Evolutionary conservation across 2,797 vertebrate species (phyloP).

Genomic region (Ciconia nigra): DNA sequence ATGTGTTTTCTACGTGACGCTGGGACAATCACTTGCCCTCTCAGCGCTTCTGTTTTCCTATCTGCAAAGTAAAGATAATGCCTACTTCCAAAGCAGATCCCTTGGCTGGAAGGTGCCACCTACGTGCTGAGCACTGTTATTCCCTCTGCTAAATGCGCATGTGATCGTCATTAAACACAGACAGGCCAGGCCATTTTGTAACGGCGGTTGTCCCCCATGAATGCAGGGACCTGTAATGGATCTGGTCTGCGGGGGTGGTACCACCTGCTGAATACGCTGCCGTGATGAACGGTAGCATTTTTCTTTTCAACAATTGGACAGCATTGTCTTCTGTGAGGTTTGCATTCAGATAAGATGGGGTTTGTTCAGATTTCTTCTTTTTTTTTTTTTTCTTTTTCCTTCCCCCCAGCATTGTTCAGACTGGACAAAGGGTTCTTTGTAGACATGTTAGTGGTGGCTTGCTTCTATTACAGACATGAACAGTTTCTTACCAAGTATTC

Average conservation of each 20-base stretch:
- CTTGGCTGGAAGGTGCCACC: constrained; percentile 25
- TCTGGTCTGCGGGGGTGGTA: not conserved
- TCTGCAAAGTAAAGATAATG: constrained; percentile 52
- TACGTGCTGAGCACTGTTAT: not conserved
- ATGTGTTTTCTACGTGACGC: not conserved
- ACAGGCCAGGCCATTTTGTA: not conserved
- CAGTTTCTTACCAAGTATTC: not conserved
- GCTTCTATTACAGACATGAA: not conserved
- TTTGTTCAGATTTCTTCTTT: constrained; percentile 41
- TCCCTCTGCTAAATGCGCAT: not conserved
- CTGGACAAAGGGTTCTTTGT: constrained; percentile 46
- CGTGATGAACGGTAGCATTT: constrained; percentile 15
- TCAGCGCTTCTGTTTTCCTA: not conserved
- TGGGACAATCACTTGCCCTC: not conserved
- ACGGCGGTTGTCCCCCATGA: not conserved
- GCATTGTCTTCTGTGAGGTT: constrained; percentile 27
- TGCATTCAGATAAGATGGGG: constrained; percentile 33
- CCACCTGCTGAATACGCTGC: not conserved
- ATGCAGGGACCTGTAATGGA: not conserved
- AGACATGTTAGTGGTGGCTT: not conserved
- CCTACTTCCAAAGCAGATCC: not conserved
- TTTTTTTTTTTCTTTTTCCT: too few species aligned
- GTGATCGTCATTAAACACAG: not conserved
- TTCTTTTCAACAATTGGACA: not conserved
- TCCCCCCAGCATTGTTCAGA: not conserved